Percentiles rank a stretch among this genome's conserved stretches.
These are phyloP conservation scores for Vidua chalybeata DNA, from an alignment of 2,113 vertebrate genomes.

Conservation along the genomic window DNA sequence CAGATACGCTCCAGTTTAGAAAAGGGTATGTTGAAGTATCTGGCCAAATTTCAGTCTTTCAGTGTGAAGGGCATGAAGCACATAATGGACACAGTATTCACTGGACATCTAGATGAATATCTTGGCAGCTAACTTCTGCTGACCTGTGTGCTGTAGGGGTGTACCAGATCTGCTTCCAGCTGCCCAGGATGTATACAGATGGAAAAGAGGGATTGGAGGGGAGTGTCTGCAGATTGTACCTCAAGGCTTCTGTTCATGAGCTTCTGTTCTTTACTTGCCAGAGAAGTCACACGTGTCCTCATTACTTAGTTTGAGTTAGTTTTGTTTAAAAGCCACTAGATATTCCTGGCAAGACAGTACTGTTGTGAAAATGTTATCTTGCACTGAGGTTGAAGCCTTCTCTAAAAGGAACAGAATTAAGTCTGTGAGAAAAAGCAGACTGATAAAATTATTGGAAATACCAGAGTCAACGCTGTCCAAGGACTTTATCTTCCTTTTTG, in stretches of 20 bases:
- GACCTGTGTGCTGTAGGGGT: not conserved
- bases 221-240: not conserved
- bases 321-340: not conserved
- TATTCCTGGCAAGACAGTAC: not conserved
- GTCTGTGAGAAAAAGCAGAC: not conserved
- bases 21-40: not conserved
- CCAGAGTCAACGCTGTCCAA: not conserved
- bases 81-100: not conserved
- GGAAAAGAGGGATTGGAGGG: not conserved
- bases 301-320: not conserved
- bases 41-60: not conserved
- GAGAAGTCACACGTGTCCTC: not conserved
- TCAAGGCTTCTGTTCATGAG: not conserved
- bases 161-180: not conserved
- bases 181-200: not conserved
- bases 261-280: not conserved
- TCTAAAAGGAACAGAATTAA: not conserved
- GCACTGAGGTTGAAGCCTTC: not conserved
- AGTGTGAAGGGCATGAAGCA: not conserved
- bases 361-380: not conserved
- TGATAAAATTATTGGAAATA: not conserved
- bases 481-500: not conserved
- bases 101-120: not conserved
- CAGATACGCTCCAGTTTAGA: not conserved
- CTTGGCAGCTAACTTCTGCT: not conserved